Evolutionary conservation across 2,888 invertebrate genomes (phyloP).

Genomic region (Platycnemis pennipes): DNA sequence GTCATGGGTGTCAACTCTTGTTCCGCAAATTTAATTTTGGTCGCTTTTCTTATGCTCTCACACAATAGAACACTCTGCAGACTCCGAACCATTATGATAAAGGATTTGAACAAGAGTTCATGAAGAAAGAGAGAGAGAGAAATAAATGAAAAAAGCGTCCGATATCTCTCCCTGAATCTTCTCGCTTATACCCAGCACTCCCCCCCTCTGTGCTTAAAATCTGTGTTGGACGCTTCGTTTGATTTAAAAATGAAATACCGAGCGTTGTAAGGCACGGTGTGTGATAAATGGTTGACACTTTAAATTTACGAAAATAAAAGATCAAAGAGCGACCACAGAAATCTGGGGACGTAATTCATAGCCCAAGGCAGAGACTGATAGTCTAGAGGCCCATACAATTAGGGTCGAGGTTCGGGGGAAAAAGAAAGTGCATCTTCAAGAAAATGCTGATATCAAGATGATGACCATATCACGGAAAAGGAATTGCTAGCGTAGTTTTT

Average conservation of each 20-base stretch:
- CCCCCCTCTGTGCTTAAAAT: not conserved
- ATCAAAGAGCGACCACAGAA: not conserved
- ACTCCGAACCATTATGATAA: too few species aligned
- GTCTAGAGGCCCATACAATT: not conserved
- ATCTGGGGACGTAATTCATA: conserved; percentile 21
- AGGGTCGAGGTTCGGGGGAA: not conserved
- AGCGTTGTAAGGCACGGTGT: not conserved
- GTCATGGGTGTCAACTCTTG: too few species aligned
- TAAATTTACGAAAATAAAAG: conserved; percentile 10
- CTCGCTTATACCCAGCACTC: not conserved
- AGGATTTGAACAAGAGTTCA: too few species aligned
- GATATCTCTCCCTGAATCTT: conserved; percentile 11
- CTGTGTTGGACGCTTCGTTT: conserved; percentile 41
- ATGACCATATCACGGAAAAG: conserved; percentile 7
- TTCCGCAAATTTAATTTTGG: too few species aligned
- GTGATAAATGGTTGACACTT: conserved; percentile 56
- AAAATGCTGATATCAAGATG: not conserved
- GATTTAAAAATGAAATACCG: conserved; percentile 47
- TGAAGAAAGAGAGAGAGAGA: too few species aligned
- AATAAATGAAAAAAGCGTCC: not conserved
- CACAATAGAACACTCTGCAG: too few species aligned
- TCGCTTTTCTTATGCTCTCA: too few species aligned
- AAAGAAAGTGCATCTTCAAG: not conserved
- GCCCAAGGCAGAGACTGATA: not conserved
- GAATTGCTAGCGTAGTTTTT: not conserved